These are phyloP conservation scores for Sternotherus odoratus DNA, from an alignment of 2,797 vertebrate genomes.

Conservation along the genomic window DNA sequence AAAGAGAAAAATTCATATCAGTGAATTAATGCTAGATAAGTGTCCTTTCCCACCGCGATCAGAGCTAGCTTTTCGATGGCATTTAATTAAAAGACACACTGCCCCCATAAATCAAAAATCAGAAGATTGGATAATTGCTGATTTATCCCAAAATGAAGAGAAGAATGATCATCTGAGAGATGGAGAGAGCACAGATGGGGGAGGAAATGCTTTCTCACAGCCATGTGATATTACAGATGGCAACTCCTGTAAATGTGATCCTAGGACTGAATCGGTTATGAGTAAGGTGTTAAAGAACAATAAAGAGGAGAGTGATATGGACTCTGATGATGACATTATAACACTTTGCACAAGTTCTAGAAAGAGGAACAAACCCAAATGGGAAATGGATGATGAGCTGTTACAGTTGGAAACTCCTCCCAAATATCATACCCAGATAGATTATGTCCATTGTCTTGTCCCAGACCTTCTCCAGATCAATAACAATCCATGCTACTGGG, in stretches of 20 bases:
- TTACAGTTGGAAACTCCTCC: slow-evolving; percentile 83
- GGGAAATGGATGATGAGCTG: slow-evolving; percentile 83
- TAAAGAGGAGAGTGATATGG: slow-evolving; percentile 82
- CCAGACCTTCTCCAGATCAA: slow-evolving; percentile 97
- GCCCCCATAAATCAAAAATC: slow-evolving; percentile 79
- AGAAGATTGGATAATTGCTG: slow-evolving; percentile 79
- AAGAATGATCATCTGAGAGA: slow-evolving; percentile 72
- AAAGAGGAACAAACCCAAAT: slow-evolving; percentile 84
- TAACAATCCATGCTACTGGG: slow-evolving; percentile 97
- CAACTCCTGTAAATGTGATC: slow-evolving; percentile 54
- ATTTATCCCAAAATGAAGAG: slow-evolving; percentile 80
- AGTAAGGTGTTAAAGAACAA: slow-evolving; percentile 65
- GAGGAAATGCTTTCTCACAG: slow-evolving; percentile 63
- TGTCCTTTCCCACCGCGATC: slow-evolving; percentile 95
- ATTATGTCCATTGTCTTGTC: slow-evolving; percentile 93
- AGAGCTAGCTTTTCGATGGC: slow-evolving; percentile 94
- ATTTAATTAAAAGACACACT: slow-evolving; percentile 92
- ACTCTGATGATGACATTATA: slow-evolving; percentile 83
- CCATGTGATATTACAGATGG: slow-evolving; percentile 67
- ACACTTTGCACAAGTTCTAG: slow-evolving; percentile 84
- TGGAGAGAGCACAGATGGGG: slow-evolving; percentile 44
- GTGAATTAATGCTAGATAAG: slow-evolving; percentile 95
- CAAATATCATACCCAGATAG: slow-evolving; percentile 86
- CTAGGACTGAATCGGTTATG: slow-evolving; percentile 54
- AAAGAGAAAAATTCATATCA: slow-evolving; percentile 95